Evolutionary conservation across 1,140 invertebrate species (phyloP), one percentile per base, ranked within the genome.

Genomic region (Drosophila burlai): DNA sequence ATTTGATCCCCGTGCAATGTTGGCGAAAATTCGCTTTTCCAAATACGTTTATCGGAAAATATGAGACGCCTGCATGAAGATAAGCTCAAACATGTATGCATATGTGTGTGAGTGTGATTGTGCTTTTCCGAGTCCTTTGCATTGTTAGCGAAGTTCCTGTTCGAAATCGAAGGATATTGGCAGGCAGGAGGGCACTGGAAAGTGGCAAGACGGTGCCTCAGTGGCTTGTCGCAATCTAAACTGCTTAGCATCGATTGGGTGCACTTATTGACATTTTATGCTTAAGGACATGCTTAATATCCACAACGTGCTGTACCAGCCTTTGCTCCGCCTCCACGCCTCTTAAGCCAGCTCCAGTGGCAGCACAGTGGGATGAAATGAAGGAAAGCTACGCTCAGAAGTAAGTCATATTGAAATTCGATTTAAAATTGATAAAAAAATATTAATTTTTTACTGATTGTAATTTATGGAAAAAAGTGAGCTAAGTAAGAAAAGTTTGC

Each of bases 241-340:
- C 80, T 69, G 78, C 85, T 89, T 84, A 81, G 75, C 58, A 81
- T 80, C 73, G 85, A 76, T 62, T 89, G 81, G 81, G 61, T 84
- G 78, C 83, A 79, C 77, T 83, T 87, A 87, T 87, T 87, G 83
- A 83, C 83, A 86, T 87, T 86, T 87, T 86, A 77, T 79, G 84
- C 81, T 89, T 81, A 81, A 89, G 84, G 81, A 84, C 85, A 90
- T 81, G 75, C 86, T 89, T 84, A 85, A 85, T 90, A 85, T 89
- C 81, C 71, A 68, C 54, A 69, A 66, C 64, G 84, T 75, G 58
- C 76, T 65, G 29, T 66, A 16, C 47, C 31, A 38, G 45, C 16
- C 38, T 16, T 5, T 15, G 18, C 45, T 36, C 43, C 45, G 11
- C 36, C 69, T 50, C 15, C 38, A 26, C 45, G 69, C 52, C 54